Percentiles rank a stretch among this genome's conserved stretches.
Evolutionary conservation across 2,888 invertebrate genomes (phyloP).

Genomic region (Tipula confusa): DNA sequence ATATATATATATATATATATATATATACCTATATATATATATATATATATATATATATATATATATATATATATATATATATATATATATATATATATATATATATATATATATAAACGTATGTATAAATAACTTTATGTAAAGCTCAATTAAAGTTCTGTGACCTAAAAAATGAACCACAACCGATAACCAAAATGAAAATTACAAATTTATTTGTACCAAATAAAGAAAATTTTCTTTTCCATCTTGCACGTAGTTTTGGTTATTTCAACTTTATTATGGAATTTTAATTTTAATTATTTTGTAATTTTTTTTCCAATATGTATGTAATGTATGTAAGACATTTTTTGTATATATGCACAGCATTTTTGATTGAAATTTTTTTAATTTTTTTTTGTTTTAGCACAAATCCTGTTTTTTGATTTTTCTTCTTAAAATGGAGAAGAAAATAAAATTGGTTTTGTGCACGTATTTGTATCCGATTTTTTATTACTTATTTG

Average conservation of each 20-base stretch:
- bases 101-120: neutral
- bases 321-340: neutral
- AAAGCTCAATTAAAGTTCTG: neutral
- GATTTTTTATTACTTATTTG: neutral
- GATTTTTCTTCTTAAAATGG: slow-evolving; percentile 8
- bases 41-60: neutral
- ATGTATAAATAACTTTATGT: neutral
- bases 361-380: neutral
- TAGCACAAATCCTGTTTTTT: neutral
- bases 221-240: neutral
- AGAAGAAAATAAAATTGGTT: slow-evolving; percentile 15
- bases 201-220: slow-evolving; percentile 17
- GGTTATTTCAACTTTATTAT: slow-evolving; percentile 12
- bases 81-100: neutral
- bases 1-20: neutral
- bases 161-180: neutral
- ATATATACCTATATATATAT: neutral
- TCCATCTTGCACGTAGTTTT: neutral
- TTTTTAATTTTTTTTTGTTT: too few relatives aligned
- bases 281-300: slow-evolving; percentile 25
- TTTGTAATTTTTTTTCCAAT: neutral
- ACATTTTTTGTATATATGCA: neutral
- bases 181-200: neutral
- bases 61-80: neutral
- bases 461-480: neutral